Evolutionary conservation across 2,113 vertebrate genomes (phyloP).

Genomic region (Camelus dromedarius): DNA sequence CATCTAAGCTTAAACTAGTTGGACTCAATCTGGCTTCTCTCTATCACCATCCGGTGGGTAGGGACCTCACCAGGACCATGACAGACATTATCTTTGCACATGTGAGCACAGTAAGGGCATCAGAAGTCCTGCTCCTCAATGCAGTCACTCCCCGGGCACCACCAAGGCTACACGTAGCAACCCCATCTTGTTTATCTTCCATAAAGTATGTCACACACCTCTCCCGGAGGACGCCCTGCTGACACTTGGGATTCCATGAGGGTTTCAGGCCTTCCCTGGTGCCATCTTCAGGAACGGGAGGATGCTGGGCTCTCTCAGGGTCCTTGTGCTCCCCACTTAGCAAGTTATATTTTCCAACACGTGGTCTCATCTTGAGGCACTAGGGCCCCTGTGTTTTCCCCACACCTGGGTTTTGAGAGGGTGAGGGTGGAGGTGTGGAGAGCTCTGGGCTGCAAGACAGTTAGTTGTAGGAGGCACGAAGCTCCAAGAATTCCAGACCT

Average conservation of each 20-base stretch:
- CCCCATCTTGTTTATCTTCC: neutral
- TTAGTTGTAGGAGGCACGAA: neutral
- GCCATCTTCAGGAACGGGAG: neutral
- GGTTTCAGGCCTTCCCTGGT: neutral
- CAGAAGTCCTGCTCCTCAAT: neutral
- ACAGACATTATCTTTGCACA: neutral
- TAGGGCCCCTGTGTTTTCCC: neutral
- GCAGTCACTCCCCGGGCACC: neutral
- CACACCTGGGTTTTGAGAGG: neutral
- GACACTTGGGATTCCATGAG: too few species aligned
- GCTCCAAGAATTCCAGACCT: neutral
- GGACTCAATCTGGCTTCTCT: neutral
- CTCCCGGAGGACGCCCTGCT: neutral
- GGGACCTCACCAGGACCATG: neutral
- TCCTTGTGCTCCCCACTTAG: neutral
- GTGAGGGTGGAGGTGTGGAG: too few species aligned
- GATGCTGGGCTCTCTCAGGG: neutral
- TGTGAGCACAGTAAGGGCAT: neutral
- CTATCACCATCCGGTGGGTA: neutral
- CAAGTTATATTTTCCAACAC: neutral
- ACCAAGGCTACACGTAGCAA: neutral
- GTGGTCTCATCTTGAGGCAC: neutral
- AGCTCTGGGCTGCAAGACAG: neutral
- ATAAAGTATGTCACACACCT: neutral
- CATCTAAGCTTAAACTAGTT: neutral